Percentiles rank a stretch among this genome's conserved stretches.
phyloP scores from a whole-genome alignment of 2,113 vertebrate species.

The Oryctolagus cuniculus region DNA sequence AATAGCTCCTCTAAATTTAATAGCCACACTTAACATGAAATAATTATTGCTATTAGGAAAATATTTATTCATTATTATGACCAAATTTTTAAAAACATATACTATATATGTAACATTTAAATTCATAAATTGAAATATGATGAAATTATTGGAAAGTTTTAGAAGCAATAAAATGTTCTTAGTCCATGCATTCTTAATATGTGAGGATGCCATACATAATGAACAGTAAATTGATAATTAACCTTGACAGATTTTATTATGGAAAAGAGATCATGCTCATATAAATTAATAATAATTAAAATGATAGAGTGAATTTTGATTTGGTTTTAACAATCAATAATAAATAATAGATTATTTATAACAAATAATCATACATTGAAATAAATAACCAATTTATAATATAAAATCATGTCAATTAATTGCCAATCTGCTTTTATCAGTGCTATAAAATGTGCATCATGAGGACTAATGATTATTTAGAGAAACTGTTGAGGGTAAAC shows the following conservation, averaged over 20 bases:
- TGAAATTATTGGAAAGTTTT: neutral
- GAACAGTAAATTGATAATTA: neutral
- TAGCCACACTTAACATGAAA: conserved; percentile 58
- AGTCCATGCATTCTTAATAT: neutral
- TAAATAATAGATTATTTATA: neutral
- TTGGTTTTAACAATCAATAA: neutral
- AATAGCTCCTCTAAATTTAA: conserved; percentile 69
- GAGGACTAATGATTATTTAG: neutral
- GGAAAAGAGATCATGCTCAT: neutral
- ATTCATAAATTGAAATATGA: neutral
- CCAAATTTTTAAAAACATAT: too few relatives aligned
- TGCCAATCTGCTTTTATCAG: neutral
- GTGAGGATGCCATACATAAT: neutral
- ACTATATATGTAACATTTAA: neutral
- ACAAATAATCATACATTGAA: too few relatives aligned
- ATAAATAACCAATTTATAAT: neutral
- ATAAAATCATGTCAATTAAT: neutral
- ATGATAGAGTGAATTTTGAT: neutral
- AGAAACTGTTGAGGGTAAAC: neutral
- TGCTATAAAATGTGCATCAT: neutral
- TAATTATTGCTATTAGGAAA: conserved; percentile 59
- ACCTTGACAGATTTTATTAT: neutral
- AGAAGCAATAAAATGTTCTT: neutral
- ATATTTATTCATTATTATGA: conserved; percentile 73
- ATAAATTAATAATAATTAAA: neutral